phyloP scores from a whole-genome alignment of 2,113 vertebrate genomes.

The Etheostoma spectabile region DNA sequence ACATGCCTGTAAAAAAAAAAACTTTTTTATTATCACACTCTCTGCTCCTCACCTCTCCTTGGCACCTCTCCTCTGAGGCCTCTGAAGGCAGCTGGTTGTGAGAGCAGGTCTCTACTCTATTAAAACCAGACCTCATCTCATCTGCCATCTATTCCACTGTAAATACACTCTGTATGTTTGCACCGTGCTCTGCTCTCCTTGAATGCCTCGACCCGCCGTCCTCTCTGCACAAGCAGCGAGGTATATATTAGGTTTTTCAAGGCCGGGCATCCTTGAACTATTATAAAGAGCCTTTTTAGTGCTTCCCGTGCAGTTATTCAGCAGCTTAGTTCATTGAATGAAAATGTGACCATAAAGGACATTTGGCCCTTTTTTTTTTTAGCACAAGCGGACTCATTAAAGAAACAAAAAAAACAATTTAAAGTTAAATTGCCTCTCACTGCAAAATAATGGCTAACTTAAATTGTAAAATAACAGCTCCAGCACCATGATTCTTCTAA shows the following conservation, averaged over 20 bases:
- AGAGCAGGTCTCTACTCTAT: slow-evolving; percentile 69
- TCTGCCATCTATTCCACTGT: slow-evolving; percentile 72
- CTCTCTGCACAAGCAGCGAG: slow-evolving; percentile 51
- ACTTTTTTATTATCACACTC: slow-evolving; percentile 11
- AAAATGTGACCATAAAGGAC: slow-evolving; percentile 47
- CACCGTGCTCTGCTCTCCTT: slow-evolving; percentile 62
- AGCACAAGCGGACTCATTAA: slow-evolving; percentile 28
- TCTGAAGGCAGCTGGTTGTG: slow-evolving; percentile 71
- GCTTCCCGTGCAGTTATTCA: slow-evolving; percentile 44
- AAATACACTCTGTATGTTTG: slow-evolving; percentile 70
- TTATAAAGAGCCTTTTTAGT: slow-evolving; percentile 62
- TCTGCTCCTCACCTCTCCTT: slow-evolving; percentile 69
- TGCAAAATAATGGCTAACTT: slow-evolving; percentile 38
- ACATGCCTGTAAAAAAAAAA: slow-evolving; percentile 15
- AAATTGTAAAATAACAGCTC: slow-evolving; percentile 42
- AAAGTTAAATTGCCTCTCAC: slow-evolving; percentile 29
- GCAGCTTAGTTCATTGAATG: slow-evolving; percentile 38
- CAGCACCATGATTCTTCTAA: neutral
- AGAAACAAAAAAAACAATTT: slow-evolving; percentile 41
- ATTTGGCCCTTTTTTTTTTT: slow-evolving; percentile 35
- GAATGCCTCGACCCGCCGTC: slow-evolving; percentile 61
- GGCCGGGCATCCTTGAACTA: slow-evolving; percentile 71
- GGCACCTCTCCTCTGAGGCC: slow-evolving; percentile 70
- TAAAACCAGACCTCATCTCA: slow-evolving; percentile 74
- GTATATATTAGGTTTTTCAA: slow-evolving; percentile 71